phyloP scores from a whole-genome alignment of 2,113 vertebrate genomes.

The Entomyzon cyanotis region DNA sequence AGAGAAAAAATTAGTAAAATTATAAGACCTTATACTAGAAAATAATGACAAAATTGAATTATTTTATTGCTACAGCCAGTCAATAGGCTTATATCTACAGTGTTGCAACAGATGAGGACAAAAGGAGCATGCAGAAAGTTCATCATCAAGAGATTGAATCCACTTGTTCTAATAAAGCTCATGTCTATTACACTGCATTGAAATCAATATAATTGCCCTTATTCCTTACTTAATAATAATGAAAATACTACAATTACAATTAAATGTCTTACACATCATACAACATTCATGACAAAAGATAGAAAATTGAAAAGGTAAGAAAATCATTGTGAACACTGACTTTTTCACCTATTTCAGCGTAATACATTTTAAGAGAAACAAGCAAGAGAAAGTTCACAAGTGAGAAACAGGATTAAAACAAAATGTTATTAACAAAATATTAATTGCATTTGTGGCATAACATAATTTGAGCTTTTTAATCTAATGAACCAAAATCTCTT shows the following conservation, averaged over 20 bases:
- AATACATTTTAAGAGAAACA: not conserved
- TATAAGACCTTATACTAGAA: not conserved
- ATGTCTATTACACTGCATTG: not conserved
- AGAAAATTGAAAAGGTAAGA: not conserved
- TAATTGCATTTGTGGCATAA: not conserved
- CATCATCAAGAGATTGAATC: rapidly evolving
- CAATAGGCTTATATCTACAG: not conserved
- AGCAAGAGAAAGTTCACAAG: not conserved
- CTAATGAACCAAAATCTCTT: not conserved
- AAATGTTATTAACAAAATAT: not conserved
- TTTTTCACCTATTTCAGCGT: not conserved
- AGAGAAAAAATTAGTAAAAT: not conserved
- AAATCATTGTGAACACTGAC: not conserved
- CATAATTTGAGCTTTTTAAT: not conserved
- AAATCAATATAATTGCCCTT: not conserved
- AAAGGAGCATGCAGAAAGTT: not conserved
- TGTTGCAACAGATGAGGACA: not conserved
- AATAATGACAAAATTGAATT: not conserved
- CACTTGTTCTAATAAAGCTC: not conserved
- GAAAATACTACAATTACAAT: not conserved
- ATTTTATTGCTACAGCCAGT: not conserved
- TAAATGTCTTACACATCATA: not conserved
- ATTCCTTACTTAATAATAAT: not conserved
- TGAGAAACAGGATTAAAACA: not conserved
- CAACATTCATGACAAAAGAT: not conserved